Conservation (phyloP, 2,888 invertebrate genomes). For the Caenorhabditis wallacei region DNA sequence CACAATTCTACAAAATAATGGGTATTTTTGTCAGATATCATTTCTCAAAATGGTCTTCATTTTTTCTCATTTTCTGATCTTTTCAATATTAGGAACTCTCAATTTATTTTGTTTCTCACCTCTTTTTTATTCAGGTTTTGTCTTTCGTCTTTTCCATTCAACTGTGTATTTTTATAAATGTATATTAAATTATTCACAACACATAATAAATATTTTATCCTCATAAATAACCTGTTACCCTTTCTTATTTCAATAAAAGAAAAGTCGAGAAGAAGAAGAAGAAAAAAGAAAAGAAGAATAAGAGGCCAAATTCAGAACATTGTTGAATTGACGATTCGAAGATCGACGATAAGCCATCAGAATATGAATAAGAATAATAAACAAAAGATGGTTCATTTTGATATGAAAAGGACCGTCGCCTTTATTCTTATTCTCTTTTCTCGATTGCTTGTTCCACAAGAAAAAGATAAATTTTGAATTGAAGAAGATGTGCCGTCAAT, state of each 20-base stretch:
- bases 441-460: conserved; percentile 1
- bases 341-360: conserved; percentile 57
- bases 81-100: conserved; percentile 29
- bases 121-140: conserved; percentile 39
- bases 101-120: conserved; percentile 13
- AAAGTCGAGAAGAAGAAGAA: not conserved
- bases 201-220: conserved; percentile 46
- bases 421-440: conserved; percentile 13
- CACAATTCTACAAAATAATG: conserved; percentile 28
- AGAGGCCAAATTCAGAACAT: conserved; percentile 34
- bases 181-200: conserved; percentile 30
- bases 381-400: conserved; percentile 54
- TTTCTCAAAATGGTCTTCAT: conserved; percentile 6
- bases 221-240: conserved; percentile 26
- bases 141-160: conserved; percentile 26
- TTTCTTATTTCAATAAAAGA: conserved; percentile 6
- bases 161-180: conserved; percentile 27
- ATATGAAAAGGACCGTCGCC: conserved; percentile 45
- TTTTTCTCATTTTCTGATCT: not conserved
- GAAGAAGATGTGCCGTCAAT: conserved; percentile 34
- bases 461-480: conserved; percentile 5
- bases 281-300: not conserved
- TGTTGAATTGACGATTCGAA: conserved; percentile 41
- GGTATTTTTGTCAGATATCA: conserved; percentile 52
- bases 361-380: conserved; percentile 55